Evolutionary conservation across 2,888 invertebrate species (phyloP).

Genomic region (Eledona agricola): DNA sequence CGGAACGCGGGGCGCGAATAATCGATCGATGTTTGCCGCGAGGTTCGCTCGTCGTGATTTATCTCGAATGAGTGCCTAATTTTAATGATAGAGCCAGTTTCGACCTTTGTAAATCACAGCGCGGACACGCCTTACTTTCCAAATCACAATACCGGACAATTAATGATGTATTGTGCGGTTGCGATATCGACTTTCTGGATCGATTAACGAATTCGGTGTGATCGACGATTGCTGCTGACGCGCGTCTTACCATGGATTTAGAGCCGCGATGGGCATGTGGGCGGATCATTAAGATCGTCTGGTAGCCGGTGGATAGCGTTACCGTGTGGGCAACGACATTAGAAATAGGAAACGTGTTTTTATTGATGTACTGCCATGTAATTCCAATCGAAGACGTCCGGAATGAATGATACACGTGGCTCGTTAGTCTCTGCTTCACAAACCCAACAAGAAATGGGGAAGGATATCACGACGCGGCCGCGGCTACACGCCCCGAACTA

Average conservation of each 20-base stretch:
- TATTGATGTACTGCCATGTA: constrained; percentile 43
- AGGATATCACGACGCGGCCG: no score
- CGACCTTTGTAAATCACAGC: constrained; percentile 38
- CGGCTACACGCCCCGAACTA: no score
- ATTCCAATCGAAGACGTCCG: constrained; percentile 42
- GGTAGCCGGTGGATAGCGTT: constrained; percentile 44
- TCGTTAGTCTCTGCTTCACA: constrained; percentile 7
- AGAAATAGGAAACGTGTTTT: constrained; percentile 45
- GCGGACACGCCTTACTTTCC: constrained; percentile 47
- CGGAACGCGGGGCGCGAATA: constrained; percentile 10
- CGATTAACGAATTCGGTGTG: constrained; percentile 22
- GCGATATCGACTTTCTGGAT: constrained; percentile 11
- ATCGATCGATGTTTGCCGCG: constrained; percentile 15
- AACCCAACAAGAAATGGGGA: no score
- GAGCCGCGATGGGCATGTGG: constrained; percentile 26
- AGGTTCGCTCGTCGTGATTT: no score
- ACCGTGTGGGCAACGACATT: constrained; percentile 45
- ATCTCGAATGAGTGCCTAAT: constrained; percentile 17
- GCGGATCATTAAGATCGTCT: constrained; percentile 42
- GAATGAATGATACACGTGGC: constrained; percentile 34
- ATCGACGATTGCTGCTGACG: constrained; percentile 23
- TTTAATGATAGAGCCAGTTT: constrained; percentile 27
- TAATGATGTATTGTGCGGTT: constrained; percentile 50
- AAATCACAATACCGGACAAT: constrained; percentile 50
- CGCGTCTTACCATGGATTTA: constrained; percentile 19